Evolutionary conservation across 1,140 invertebrate genomes (phyloP), one percentile per base, ranked within the genome.

Genomic region (Drosophila grimshawi): DNA sequence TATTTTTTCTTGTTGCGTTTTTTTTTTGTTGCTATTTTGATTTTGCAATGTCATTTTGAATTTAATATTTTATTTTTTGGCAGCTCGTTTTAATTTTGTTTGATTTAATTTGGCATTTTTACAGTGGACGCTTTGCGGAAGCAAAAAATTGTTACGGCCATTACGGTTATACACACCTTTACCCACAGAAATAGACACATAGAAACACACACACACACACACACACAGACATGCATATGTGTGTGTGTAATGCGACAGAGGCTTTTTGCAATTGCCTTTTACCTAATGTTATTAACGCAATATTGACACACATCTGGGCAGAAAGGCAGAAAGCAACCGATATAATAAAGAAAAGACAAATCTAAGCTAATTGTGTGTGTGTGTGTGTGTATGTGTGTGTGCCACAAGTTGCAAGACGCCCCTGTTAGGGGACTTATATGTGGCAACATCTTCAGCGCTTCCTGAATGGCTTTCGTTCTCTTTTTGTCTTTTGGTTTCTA

Each of bases 281-380:
- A 83, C 86, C 80, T 88, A 88, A 88, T 83, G 83, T 83, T 88
- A 89, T 88, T 88, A 88, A 88, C 80, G 83, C 80, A 69, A 89
- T 88, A 89, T 88, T 88, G 83, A 88, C 83, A 88, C 70, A 88
- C 80, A 82, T 88, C 89, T 73, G 43, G 33, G 79, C 55, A 35
- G 27, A 39, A 62, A 61, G 45, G 29, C n/a, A 59, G 27, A 45
- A 30, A 32, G 7, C 37, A 19, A 46, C 30, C 5, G 33, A 48
- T 61, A 5, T 41, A 57, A 46, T 33, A 59, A 60, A 52, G 59
- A 64, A 49, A 64, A 27, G 46, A 60, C 73, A 88, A 86, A 86
- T 86, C 83, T 86, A 86, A 86, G 83, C 83, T 86, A 86, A 86
- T 86, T 86, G 83, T 80, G 83, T 83, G 80, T 27, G 45, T 35